These are phyloP conservation scores for Cinara cedri DNA, from an alignment of 2,888 invertebrate species.

Conservation along the genomic window DNA sequence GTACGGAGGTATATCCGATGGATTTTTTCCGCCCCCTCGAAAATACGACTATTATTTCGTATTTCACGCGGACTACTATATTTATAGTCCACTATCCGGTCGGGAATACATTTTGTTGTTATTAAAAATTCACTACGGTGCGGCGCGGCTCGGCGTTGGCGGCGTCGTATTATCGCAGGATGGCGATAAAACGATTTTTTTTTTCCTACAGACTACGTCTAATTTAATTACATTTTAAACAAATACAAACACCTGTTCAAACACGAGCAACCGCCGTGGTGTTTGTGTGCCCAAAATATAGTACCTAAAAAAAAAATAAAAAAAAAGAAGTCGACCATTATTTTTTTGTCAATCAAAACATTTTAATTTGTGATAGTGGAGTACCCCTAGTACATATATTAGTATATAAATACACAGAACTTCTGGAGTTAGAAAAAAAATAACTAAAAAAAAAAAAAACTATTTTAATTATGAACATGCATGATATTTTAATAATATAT, in stretches of 20 bases:
- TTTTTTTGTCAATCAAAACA: slow-evolving; percentile 22
- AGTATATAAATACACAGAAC: not conserved
- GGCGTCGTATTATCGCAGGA: not conserved
- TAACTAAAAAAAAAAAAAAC: not conserved
- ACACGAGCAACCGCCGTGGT: not conserved
- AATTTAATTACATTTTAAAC: slow-evolving; percentile 5
- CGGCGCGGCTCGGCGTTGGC: too few relatives aligned
- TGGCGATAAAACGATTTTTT: not conserved
- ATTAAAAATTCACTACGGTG: not conserved
- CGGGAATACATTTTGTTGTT: too few relatives aligned
- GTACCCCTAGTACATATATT: not conserved
- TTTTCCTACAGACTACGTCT: not conserved
- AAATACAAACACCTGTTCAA: slow-evolving; percentile 17
- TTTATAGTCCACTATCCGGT: too few relatives aligned
- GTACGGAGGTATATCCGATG: too few relatives aligned
- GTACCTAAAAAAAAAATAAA: too few relatives aligned
- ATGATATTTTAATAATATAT: not conserved
- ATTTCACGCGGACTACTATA: too few relatives aligned
- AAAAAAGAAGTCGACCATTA: not conserved
- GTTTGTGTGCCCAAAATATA: too few relatives aligned
- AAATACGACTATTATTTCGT: too few relatives aligned
- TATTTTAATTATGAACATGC: not conserved
- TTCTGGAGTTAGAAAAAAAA: not conserved
- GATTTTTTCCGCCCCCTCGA: too few relatives aligned
- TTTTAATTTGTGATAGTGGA: not conserved